Conservation (phyloP, 2,113 vertebrate genomes). For the Paradoxurus hermaphroditus region DNA sequence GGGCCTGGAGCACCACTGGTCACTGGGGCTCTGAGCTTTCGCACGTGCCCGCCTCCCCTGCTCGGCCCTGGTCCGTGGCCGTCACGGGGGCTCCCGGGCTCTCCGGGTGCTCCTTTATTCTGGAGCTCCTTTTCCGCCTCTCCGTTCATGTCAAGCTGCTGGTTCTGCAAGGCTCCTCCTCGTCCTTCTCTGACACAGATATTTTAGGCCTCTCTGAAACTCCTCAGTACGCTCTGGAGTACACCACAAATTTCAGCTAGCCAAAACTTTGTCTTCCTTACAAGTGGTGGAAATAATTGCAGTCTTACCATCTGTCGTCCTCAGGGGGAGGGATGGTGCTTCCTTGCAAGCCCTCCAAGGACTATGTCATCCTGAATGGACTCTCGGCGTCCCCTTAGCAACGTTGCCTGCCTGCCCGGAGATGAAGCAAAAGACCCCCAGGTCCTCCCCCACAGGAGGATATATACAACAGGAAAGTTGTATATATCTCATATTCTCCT, state of each 20-base stretch:
- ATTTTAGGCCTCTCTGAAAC: neutral
- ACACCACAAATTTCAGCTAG: neutral
- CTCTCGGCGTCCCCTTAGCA: neutral
- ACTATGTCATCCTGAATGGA: neutral
- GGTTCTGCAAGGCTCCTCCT: too few relatives aligned
- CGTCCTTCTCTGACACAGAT: neutral
- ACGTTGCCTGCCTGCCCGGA: neutral
- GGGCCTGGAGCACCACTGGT: neutral
- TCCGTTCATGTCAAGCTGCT: neutral
- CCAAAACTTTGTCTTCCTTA: neutral
- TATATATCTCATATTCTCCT: neutral
- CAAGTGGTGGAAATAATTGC: neutral
- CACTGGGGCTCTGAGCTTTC: accelerated
- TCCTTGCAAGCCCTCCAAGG: neutral
- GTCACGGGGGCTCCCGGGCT: too few relatives aligned
- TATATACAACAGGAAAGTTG: neutral
- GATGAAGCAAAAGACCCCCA: neutral
- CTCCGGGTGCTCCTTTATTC: neutral
- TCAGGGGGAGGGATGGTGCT: neutral
- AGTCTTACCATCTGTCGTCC: neutral
- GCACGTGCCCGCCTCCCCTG: accelerated
- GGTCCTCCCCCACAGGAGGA: neutral
- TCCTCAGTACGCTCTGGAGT: neutral
- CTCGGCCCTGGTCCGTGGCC: neutral
- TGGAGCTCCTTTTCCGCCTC: neutral